Percentiles rank a stretch among this genome's conserved stretches.
Conservation (phyloP, 2,888 invertebrate genomes). For the Microplitis manilae region DNA sequence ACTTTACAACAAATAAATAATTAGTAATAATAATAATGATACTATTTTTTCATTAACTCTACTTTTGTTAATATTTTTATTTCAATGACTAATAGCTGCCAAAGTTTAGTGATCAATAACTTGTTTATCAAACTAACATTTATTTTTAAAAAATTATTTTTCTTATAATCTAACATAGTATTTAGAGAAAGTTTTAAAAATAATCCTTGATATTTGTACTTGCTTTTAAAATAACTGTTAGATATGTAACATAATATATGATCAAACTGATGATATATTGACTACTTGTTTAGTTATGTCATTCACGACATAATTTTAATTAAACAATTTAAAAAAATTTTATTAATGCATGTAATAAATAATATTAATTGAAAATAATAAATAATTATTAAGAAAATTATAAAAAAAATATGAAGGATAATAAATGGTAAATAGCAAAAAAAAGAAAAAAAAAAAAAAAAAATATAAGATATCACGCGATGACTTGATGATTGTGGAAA, state of each 20-base stretch:
- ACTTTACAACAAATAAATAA: background rate
- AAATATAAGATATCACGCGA: slow-evolving; percentile 31
- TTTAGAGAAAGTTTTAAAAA: slow-evolving; percentile 29
- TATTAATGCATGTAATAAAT: too few species aligned
- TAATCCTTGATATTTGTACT: slow-evolving; percentile 21
- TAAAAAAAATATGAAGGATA: background rate
- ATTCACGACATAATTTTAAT: slow-evolving; percentile 2
- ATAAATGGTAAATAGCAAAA: background rate
- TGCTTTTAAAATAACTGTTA: slow-evolving; percentile 30
- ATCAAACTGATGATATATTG: background rate
- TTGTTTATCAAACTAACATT: background rate
- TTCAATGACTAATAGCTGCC: too few species aligned
- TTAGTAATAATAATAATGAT: background rate
- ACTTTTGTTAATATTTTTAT: too few species aligned
- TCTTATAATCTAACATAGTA: background rate
- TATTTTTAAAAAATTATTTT: background rate
- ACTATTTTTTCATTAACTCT: too few species aligned
- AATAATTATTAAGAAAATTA: background rate
- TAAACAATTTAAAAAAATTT: background rate
- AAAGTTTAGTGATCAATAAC: slow-evolving; percentile 16
- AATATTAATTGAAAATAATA: too few species aligned
- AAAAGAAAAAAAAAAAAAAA: slow-evolving; percentile 12
- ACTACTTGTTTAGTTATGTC: slow-evolving; percentile 32
- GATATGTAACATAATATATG: slow-evolving; percentile 12
- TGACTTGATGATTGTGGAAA: slow-evolving; percentile 29